These are phyloP conservation scores for Pristionchus exspectatus DNA, from an alignment of 2,888 invertebrate genomes.

Conservation along the genomic window DNA sequence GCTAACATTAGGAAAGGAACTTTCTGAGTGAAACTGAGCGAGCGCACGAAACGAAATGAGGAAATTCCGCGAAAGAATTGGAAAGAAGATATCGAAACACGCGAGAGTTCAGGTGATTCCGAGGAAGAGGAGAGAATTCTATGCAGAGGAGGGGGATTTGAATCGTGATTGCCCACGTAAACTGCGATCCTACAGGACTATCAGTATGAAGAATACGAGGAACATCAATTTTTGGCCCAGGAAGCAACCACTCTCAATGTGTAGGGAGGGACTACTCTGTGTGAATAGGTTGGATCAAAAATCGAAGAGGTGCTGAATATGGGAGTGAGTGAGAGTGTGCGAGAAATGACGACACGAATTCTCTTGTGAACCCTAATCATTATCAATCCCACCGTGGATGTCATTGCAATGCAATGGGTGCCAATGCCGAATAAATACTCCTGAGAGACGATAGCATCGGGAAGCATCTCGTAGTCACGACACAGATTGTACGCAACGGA, in stretches of 20 bases:
- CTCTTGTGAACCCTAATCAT: too few relatives aligned
- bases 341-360: too few relatives aligned
- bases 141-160: neutral
- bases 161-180: neutral
- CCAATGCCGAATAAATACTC: conserved; percentile 77
- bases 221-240: too few relatives aligned
- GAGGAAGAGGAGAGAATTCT: neutral
- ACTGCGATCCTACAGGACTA: neutral
- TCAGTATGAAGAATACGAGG: too few relatives aligned
- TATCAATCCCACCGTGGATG: conserved; percentile 70
- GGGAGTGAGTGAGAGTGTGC: too few relatives aligned
- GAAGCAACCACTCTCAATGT: too few relatives aligned
- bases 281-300: too few relatives aligned
- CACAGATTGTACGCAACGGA: conserved; percentile 76
- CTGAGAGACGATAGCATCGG: conserved; percentile 70
- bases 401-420: conserved; percentile 78
- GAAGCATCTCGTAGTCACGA: conserved; percentile 75
- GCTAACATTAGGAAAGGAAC: neutral
- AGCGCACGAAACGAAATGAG: conserved; percentile 20
- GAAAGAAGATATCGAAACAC: neutral
- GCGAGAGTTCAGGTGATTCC: neutral
- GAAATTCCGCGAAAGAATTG: neutral
- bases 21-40: neutral
- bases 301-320: too few relatives aligned
- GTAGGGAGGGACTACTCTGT: too few relatives aligned